A percentile compares a stretch with the other conserved stretches of the same genome.
Conservation (phyloP, 2,888 invertebrate species). For the Stegana nigrithorax region DNA sequence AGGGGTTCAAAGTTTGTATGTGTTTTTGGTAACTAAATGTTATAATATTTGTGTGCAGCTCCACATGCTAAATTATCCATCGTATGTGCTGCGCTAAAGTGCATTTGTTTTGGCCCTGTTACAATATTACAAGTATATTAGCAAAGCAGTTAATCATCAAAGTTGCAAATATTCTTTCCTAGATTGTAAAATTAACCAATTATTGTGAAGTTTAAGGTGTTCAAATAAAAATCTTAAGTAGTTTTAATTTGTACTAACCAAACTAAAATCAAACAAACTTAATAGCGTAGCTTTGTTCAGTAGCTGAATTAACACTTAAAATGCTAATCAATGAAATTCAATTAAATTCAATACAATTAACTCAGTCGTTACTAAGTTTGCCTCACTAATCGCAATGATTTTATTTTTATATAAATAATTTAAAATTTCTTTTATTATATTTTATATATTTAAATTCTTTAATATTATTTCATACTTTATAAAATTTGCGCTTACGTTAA, state of each 20-base stretch:
- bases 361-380: neutral
- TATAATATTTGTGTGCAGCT: too few species aligned
- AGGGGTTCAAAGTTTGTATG: too few species aligned
- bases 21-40: too few species aligned
- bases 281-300: conserved; percentile 9
- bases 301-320: neutral
- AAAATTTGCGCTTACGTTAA: neutral
- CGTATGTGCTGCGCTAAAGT: too few species aligned
- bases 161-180: too few species aligned
- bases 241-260: conserved; percentile 20
- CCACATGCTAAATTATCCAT: too few species aligned
- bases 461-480: neutral
- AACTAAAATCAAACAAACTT: neutral
- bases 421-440: conserved; percentile 10
- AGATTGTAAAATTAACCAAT: too few species aligned
- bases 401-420: conserved; percentile 4
- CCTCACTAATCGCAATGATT: conserved; percentile 18
- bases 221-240: too few species aligned
- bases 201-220: too few species aligned
- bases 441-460: conserved; percentile 12
- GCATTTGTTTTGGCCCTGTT: too few species aligned
- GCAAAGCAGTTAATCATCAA: too few species aligned
- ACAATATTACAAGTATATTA: too few species aligned
- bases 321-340: neutral
- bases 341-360: neutral